Evolutionary conservation across 92 coral and sea anemone species (phyloP).

Genomic region (Actinostola sp.): DNA sequence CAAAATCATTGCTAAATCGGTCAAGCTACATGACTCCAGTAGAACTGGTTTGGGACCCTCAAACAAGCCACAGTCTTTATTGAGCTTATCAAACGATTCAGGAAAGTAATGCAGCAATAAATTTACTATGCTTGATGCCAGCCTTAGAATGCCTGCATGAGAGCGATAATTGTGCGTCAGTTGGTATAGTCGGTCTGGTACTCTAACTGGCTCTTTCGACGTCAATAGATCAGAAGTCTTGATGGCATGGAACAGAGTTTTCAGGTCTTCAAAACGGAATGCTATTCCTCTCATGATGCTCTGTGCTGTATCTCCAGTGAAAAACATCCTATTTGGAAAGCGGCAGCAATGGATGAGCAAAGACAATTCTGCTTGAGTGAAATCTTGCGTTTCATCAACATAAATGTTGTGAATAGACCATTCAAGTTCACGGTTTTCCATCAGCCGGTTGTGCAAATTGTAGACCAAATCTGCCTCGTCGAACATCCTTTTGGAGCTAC

Average conservation of each 20-base stretch:
- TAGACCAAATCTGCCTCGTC: slow-evolving; percentile 93
- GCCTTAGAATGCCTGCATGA: slow-evolving; percentile 87
- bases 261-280: slow-evolving; percentile 91
- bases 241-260: slow-evolving; percentile 80
- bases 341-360: slow-evolving; percentile 92
- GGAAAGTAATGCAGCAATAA: slow-evolving; percentile 76
- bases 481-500: slow-evolving; percentile 65
- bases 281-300: slow-evolving; percentile 99
- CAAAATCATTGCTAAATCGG: slow-evolving; percentile 91
- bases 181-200: slow-evolving; percentile 83
- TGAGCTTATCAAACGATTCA: slow-evolving; percentile 86
- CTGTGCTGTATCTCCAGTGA: slow-evolving; percentile 99
- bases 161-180: slow-evolving; percentile 95
- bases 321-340: slow-evolving; percentile 84
- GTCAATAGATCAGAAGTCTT: slow-evolving; percentile 46
- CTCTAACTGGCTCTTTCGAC: slow-evolving; percentile 46
- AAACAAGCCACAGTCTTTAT: slow-evolving; percentile 82
- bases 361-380: slow-evolving; percentile 92
- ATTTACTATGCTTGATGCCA: slow-evolving; percentile 89
- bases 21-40: slow-evolving; percentile 84
- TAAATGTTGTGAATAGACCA: slow-evolving; percentile 95
- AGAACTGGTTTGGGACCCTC: slow-evolving; percentile 93
- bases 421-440: slow-evolving; percentile 52
- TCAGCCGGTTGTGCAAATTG: slow-evolving; percentile 82
- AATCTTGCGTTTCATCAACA: slow-evolving; percentile 98